phyloP scores from a whole-genome alignment of 2,888 invertebrate species.

The Papilio demoleus region DNA sequence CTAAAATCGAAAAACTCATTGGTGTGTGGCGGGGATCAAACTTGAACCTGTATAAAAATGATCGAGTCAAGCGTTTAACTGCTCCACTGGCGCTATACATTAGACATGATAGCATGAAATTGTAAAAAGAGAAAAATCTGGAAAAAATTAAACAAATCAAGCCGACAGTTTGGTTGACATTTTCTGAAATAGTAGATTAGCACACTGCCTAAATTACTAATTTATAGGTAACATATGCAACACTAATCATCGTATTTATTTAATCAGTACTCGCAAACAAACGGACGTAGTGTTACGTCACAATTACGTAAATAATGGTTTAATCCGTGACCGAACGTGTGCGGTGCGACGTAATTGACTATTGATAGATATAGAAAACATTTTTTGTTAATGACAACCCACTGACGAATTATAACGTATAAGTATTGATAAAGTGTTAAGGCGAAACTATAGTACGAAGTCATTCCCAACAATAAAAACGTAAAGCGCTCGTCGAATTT shows the following conservation, averaged over 20 bases:
- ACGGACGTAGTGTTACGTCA: constrained; percentile 40
- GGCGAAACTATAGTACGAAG: constrained; percentile 40
- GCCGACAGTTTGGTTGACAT: too few relatives aligned
- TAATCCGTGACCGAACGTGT: constrained; percentile 42
- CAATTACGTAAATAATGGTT: constrained; percentile 44
- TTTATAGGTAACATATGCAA: constrained; percentile 21
- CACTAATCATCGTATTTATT: constrained; percentile 39
- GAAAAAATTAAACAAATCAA: too few relatives aligned
- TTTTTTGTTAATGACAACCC: constrained; percentile 59
- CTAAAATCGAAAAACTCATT: too few relatives aligned
- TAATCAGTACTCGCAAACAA: constrained; percentile 31
- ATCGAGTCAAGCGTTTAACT: too few relatives aligned
- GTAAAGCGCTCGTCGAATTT: too few relatives aligned
- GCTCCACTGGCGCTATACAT: too few relatives aligned
- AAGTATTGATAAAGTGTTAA: constrained; percentile 52
- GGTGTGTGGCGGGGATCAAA: too few relatives aligned
- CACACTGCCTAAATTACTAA: background rate
- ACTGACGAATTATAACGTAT: constrained; percentile 58
- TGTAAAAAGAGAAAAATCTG: too few relatives aligned
- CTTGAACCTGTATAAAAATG: background rate
- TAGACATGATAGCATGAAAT: too few relatives aligned
- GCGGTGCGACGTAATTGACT: constrained; percentile 45
- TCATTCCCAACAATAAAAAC: too few relatives aligned
- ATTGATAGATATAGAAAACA: constrained; percentile 53
- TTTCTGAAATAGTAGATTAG: too few relatives aligned